These are phyloP conservation scores for Drosophila melanosoma DNA, from an alignment of 2,888 invertebrate species.

Conservation along the genomic window DNA sequence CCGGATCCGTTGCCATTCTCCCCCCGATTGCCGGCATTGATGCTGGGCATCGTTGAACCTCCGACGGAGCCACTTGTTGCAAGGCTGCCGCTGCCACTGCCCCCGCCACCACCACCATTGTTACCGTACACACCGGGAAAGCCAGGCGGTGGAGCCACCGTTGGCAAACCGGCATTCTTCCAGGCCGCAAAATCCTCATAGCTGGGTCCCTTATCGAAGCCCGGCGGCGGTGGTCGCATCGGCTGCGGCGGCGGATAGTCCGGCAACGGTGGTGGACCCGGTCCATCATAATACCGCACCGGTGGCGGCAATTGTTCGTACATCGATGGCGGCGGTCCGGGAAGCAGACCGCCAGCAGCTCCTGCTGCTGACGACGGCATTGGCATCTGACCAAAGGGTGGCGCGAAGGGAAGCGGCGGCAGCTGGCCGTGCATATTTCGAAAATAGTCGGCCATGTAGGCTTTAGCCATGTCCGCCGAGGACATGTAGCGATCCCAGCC, in stretches of 20 bases:
- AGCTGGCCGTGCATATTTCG: conserved; percentile 94
- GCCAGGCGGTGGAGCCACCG: conserved; percentile 78
- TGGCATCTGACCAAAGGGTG: conserved; percentile 89
- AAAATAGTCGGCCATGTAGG: conserved; percentile 95
- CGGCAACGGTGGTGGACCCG: conserved; percentile 87
- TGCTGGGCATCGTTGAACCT: conserved; percentile 38
- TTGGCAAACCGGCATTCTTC: conserved; percentile 83
- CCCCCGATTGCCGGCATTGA: conserved; percentile 78
- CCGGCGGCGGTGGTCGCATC: conserved; percentile 85
- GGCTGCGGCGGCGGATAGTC: conserved; percentile 89
- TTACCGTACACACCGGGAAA: conserved; percentile 72
- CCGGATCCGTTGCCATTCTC: conserved; percentile 82
- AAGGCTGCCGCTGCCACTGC: conserved; percentile 59
- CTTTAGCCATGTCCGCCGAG: conserved; percentile 91
- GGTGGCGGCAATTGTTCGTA: conserved; percentile 90
- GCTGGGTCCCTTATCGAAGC: conserved; percentile 89
- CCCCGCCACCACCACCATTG: conserved; percentile 51
- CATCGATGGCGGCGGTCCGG: conserved; percentile 79
- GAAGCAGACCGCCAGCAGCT: conserved; percentile 83
- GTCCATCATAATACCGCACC: conserved; percentile 92
- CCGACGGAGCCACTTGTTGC: conserved; percentile 53
- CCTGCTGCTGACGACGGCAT: conserved; percentile 88
- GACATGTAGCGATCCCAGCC: conserved; percentile 88
- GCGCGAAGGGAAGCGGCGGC: conserved; percentile 93
- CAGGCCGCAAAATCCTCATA: conserved; percentile 88